Conservation (phyloP, 1,140 invertebrate genomes). For the Drosophila cardini region DNA sequence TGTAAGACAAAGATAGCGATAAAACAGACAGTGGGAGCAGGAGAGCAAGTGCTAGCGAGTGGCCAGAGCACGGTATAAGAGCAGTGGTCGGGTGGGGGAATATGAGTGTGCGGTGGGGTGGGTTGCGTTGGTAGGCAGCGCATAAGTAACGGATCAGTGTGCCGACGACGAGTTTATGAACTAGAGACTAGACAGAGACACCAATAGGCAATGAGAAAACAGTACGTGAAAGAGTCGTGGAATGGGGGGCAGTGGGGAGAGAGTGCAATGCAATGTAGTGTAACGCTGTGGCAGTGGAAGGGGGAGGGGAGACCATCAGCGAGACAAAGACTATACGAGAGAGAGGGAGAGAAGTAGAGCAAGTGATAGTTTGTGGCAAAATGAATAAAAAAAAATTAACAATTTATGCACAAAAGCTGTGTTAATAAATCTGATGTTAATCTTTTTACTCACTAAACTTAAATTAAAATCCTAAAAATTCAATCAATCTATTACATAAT, state of each 20-base stretch:
- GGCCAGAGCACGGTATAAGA: neutral
- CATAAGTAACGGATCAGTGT: conserved; percentile 50
- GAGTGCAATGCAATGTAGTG: neutral
- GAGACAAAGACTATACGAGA: neutral
- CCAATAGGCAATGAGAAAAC: conserved; percentile 26
- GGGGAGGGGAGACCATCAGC: too few relatives aligned
- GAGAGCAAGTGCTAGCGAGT: conserved; percentile 7
- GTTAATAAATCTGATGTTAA: too few relatives aligned
- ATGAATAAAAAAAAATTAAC: too few relatives aligned
- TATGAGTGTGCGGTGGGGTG: neutral
- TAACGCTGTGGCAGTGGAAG: neutral
- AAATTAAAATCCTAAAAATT: too few relatives aligned
- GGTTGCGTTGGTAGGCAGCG: neutral
- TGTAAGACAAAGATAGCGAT: conserved; percentile 29
- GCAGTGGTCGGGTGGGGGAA: neutral
- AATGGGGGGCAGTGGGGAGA: neutral
- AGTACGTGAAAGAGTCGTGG: neutral
- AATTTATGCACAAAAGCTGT: too few relatives aligned
- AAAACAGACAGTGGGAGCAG: neutral
- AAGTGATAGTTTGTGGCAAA: too few relatives aligned
- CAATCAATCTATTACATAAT: too few relatives aligned
- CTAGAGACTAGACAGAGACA: conserved; percentile 45
- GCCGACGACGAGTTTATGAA: conserved; percentile 37
- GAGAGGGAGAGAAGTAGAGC: too few relatives aligned
- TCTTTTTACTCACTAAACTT: too few relatives aligned